phyloP scores from a whole-genome alignment of 2,888 invertebrate genomes.

The Pammene fasciana region DNA sequence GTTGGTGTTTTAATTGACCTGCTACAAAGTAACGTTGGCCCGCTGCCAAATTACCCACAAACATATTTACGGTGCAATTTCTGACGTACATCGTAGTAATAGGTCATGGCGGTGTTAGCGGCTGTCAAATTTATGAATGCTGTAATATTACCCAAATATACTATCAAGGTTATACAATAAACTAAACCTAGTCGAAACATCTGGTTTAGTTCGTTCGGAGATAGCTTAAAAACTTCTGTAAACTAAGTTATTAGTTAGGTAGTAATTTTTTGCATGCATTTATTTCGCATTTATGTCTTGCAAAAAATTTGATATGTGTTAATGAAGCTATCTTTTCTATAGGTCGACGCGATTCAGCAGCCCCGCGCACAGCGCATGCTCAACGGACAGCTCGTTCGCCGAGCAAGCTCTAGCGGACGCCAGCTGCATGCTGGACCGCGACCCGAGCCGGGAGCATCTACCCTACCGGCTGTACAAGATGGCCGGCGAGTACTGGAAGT shows the following conservation, averaged over 20 bases:
- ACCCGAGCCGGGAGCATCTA: constrained; percentile 79
- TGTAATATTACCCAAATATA: background rate
- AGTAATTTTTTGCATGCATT: too few species aligned
- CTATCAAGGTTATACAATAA: background rate
- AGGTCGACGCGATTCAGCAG: constrained; percentile 73
- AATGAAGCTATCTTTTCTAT: constrained; percentile 8
- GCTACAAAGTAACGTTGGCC: constrained; percentile 51
- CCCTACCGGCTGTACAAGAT: constrained; percentile 89
- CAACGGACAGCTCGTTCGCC: constrained; percentile 82
- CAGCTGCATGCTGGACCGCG: constrained; percentile 68
- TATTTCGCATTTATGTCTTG: too few species aligned
- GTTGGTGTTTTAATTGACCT: constrained; percentile 18
- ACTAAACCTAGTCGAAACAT: too few species aligned
- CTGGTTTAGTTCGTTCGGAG: too few species aligned
- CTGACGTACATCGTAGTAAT: constrained; percentile 47
- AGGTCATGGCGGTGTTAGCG: constrained; percentile 1
- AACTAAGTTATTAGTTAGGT: too few species aligned
- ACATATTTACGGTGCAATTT: constrained; percentile 48
- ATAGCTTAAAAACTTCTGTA: too few species aligned
- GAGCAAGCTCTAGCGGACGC: constrained; percentile 78
- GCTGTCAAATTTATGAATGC: constrained; percentile 17
- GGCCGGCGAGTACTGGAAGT: constrained; percentile 94
- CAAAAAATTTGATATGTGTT: too few species aligned
- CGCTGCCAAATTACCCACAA: constrained; percentile 49
- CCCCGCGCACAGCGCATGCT: constrained; percentile 74